Evolutionary conservation across 2,113 vertebrate species (phyloP), one percentile per base, ranked within the genome.

Genomic region (Corythornis madagascariensis): DNA sequence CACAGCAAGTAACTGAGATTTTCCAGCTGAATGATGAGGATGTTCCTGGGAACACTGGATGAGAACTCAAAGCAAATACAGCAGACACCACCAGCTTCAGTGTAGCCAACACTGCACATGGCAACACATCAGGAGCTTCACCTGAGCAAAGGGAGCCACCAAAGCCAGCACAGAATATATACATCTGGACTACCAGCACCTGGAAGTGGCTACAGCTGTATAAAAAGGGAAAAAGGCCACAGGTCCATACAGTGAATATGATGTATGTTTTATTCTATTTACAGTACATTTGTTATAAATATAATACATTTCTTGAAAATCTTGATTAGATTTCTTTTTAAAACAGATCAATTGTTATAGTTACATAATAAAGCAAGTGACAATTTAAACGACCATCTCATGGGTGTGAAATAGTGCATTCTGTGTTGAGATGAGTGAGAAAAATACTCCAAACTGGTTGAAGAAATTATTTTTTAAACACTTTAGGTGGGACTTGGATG

Each of bases 201-300:
- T 38, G 8, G 3, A 33, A 8, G 64, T 43, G 53, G 24, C 52
- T 53, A 64, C n/a, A 74, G 48, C 15, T 67, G 10, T 17, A n/a
- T 9, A 8, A 16, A 76, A 95, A 72, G 71, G 45, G 75, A 95
- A 86, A 94, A 91, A 83, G 69, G 81, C 83, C 70, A 50, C 50
- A 59, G 86, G 53, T 76, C 29, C 82, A 64, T 97, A 97, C 97
- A 98, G 96, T 97, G 97, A 98, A 98, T 98, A 98, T 96, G 96
- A 97, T 98, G 98, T 98, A 98, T 96, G 97, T 98, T 99, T 99
- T 99, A 99, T 99, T 98, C 98, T 99, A 99, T 99, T 98, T 99
- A 99, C 99, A 99, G 97, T 98, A 98, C 97, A 98, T 98, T 98
- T 98, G 98, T 98, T 99, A 99, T 99, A 99, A 99, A 99, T 99